phyloP scores from a whole-genome alignment of 2,888 invertebrate genomes.

The Protophormia terraenovae region DNA sequence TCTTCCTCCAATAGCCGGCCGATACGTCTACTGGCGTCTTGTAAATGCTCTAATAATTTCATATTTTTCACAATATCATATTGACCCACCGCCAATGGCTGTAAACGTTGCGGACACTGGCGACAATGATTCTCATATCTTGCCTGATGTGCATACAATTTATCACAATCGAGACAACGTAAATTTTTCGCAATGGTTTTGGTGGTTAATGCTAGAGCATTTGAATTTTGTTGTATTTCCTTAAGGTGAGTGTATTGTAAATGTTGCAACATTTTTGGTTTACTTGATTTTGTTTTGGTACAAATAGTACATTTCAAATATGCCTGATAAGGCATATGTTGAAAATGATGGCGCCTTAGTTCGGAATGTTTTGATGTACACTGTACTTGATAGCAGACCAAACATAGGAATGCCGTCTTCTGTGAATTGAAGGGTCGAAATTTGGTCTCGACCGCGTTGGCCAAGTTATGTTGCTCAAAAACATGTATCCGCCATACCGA shows the following conservation, averaged over 20 bases:
- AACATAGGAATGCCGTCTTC: constrained; percentile 71
- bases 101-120: constrained; percentile 48
- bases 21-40: constrained; percentile 64
- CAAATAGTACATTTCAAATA: constrained; percentile 76
- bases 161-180: constrained; percentile 72
- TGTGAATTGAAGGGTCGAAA: constrained; percentile 71
- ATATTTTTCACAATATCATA: constrained; percentile 65
- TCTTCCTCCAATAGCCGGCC: constrained; percentile 47
- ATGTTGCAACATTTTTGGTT: constrained; percentile 76
- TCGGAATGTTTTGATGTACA: constrained; percentile 71
- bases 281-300: constrained; percentile 76
- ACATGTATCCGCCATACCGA: constrained; percentile 75
- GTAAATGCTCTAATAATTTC: constrained; percentile 67
- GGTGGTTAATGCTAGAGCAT: neutral
- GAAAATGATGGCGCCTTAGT: constrained; percentile 76
- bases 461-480: constrained; percentile 74
- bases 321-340: constrained; percentile 76
- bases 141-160: constrained; percentile 69
- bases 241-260: constrained; percentile 73
- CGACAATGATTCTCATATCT: constrained; percentile 68
- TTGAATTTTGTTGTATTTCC: constrained; percentile 17
- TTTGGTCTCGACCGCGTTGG: constrained; percentile 74
- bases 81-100: constrained; percentile 41
- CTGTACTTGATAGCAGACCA: constrained; percentile 73
- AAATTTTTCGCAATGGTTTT: constrained; percentile 35